Conservation (phyloP, 2,113 vertebrate genomes). For the Alaudala cheleensis region DNA sequence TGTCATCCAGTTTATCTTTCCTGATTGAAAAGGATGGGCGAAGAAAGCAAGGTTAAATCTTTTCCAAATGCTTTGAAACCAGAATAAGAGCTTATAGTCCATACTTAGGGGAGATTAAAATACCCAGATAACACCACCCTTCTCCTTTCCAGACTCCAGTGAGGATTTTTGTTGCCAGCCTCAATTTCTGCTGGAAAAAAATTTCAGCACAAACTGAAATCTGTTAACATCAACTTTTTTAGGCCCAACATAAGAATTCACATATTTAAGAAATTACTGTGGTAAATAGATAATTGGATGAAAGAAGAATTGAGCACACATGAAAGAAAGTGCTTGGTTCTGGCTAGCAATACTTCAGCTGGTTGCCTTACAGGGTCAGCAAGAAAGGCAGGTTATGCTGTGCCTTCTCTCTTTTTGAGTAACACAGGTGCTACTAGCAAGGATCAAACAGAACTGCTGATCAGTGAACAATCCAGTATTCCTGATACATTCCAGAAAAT, state of each 20-base stretch:
- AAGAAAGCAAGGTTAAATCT: not conserved
- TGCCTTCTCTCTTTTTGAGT: not conserved
- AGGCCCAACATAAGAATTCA: not conserved
- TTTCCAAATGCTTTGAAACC: not conserved
- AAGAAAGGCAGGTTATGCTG: not conserved
- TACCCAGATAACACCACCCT: not conserved
- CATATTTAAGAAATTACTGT: not conserved
- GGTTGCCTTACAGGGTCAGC: not conserved
- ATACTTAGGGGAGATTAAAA: conserved; percentile 17
- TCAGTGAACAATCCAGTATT: not conserved
- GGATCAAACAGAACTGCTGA: not conserved
- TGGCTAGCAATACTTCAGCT: not conserved
- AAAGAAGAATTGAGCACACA: not conserved
- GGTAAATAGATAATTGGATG: not conserved
- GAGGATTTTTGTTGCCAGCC: not conserved
- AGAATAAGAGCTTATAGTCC: not conserved
- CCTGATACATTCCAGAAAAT: not conserved
- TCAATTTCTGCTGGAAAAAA: not conserved
- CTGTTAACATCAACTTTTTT: not conserved
- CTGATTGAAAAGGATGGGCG: not conserved
- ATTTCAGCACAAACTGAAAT: not conserved
- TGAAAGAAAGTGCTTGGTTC: not conserved
- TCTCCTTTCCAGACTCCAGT: not conserved
- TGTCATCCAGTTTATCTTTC: not conserved
- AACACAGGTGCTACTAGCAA: not conserved